Evolutionary conservation across 2,888 invertebrate genomes (phyloP), one percentile per base, ranked within the genome.

Genomic region (Digitonthophagus gazella): DNA sequence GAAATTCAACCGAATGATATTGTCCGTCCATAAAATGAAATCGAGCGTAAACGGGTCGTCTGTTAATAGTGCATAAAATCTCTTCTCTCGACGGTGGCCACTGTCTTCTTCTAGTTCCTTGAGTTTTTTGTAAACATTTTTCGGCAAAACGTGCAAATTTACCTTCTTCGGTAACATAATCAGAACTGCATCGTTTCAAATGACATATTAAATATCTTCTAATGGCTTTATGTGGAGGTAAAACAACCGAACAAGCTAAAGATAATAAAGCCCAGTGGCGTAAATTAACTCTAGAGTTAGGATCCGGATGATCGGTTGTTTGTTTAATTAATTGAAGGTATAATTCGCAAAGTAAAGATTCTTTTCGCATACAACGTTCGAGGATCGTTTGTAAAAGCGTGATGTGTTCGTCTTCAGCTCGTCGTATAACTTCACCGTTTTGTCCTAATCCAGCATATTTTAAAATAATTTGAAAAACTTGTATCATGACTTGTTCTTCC

Each of bases 1-100:
- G 95, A 84, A 97, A 97, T 83, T 97, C 97, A 0, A 97, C 90
- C 0, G 96, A 94, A 82, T 97, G 94, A 80, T 96, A 96, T 79
- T 96, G 96, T 0, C 96, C 96, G 81, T 97, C 97, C 88, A 97
- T 91, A 78, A 97, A 91, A 81, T 95, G 89, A 78, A 97, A 95
- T 63, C 95, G 89, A 2, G 96, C 94, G 80, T 96, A 96, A 74
- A 97, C 92, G 0, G 95, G 95, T 64, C 96, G 86, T 63, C 97
- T 87, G 77, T 96, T 95, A 57, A 95, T 94, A 3, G 97, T 96
- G 79, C 96, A 97, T 75, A 95, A 87, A 71, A 97, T 93, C 84
- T 97, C 97, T 79, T 96, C 95, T 66, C 92, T 88, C 1, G 96
- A 96, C 1, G 97, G 97, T 2, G 97, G 93, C 87, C 93, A 93